Base-by-base conservation (phyloP, 2,888 invertebrate genomes). In the Melinopterus prodromus region DNA sequence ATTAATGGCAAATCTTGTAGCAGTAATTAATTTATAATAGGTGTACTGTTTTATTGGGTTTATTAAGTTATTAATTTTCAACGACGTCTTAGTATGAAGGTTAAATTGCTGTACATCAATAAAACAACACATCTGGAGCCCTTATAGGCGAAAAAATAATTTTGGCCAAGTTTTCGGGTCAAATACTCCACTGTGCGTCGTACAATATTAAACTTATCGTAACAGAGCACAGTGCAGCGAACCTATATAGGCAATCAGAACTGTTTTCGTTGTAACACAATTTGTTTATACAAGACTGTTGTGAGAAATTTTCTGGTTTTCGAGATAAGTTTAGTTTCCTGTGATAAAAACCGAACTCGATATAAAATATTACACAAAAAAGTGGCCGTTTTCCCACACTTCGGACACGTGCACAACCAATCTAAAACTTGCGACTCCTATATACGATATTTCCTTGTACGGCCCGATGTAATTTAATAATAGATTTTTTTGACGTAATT, bases 301-400 rank as follows among this genome's bases (percentile, higher is more conserved):
- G 74, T 74, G 74, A 74, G 74, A 74, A 74, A 26, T 16, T n/a
- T 74, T 74, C 74, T 74, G 74, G 74, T n/a, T 74, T 74, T 74
- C 37, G 37, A 74, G 74, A 74, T 74, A 74, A 74, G 74, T 74
- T 35, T 36, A 35, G 37, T 74, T 74, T 74, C 74, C 74, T 74
- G 74, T 74, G 74, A 74, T 74, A 74, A 74, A 26, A 26, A 74
- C 74, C 74, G 7, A 74, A 35, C 53, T 74, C 37, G 74, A 74
- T 74, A 74, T 74, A 36, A 71, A 74, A 74, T 74, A 74, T 53
- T 53, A 53, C 53, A 53, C 53, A 53, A 53, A 53, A 53, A 53
- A 53, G 53, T 53, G 12, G 2, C 53, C 7, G 53, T 53, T 53
- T 53, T 53, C 53, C 53, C 53, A 53, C 53, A 53, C 2, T 53